Conservation (phyloP, 2,113 vertebrate genomes). For the Ahaetulla prasina region DNA sequence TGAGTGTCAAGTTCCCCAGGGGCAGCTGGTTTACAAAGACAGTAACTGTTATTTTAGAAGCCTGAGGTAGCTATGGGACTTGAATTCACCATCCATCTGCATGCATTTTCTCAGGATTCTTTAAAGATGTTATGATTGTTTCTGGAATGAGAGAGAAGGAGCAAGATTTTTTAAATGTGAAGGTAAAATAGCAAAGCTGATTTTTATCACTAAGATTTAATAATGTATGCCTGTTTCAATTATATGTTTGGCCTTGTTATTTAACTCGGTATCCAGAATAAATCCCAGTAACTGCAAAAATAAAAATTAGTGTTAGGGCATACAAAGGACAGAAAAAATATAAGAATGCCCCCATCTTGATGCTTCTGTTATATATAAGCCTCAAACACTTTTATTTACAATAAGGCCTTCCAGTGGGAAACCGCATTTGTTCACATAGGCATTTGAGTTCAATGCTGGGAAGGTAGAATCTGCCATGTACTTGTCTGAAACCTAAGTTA, state of each 20-base stretch:
- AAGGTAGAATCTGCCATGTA: constrained; percentile 7
- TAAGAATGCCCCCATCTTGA: neutral
- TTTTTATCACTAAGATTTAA: neutral
- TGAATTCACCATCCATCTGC: constrained; percentile 1
- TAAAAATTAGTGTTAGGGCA: accelerated
- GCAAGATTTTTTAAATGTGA: neutral
- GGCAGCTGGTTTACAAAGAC: constrained; percentile 21
- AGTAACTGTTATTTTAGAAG: constrained; percentile 32
- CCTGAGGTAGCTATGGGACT: constrained; percentile 11
- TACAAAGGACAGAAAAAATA: neutral
- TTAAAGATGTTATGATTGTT: constrained; percentile 15
- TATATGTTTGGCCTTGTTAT: neutral
- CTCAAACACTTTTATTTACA: neutral
- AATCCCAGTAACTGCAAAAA: accelerated
- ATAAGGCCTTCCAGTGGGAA: neutral
- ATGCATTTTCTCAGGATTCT: neutral
- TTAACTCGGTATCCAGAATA: accelerated
- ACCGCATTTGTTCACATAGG: neutral
- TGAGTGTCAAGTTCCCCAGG: constrained; percentile 25
- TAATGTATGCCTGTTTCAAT: neutral
- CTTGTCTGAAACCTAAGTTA: constrained; percentile 49
- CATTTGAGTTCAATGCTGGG: neutral
- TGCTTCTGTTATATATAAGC: neutral
- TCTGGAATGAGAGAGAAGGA: neutral
- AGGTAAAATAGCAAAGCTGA: neutral